A percentile compares a stretch with the other conserved stretches of the same genome.
These are phyloP conservation scores for Yasuhikotakia modesta DNA, from an alignment of 2,797 vertebrate species.

Conservation along the genomic window DNA sequence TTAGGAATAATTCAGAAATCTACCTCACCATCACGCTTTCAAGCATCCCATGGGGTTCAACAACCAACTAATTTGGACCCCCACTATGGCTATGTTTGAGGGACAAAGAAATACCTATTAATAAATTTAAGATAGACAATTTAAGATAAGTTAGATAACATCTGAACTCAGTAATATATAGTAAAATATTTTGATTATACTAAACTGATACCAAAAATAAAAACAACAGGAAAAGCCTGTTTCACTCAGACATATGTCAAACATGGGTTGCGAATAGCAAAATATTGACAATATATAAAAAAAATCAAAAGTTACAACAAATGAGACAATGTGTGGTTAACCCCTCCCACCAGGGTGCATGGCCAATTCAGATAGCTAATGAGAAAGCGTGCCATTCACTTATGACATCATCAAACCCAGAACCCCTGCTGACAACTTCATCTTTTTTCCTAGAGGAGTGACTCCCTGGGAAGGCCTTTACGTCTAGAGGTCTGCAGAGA, in stretches of 20 bases:
- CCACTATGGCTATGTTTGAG: no score
- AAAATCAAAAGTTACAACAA: neutral
- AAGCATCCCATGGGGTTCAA: no score
- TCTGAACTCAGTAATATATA: no score
- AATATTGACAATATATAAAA: neutral
- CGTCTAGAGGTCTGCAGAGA: constrained; percentile 33
- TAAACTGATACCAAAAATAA: neutral
- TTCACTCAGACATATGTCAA: no score
- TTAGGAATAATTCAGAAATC: neutral
- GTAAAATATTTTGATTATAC: neutral
- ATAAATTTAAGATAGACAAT: no score
- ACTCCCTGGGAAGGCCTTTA: constrained; percentile 53
- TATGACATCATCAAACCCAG: constrained; percentile 43
- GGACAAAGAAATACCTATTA: no score
- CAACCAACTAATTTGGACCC: no score
- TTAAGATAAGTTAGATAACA: no score
- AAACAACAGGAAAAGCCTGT: no score
- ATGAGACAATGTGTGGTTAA: neutral
- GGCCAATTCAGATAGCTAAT: neutral
- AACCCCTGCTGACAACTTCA: constrained; percentile 52
- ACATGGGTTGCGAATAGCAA: no score
- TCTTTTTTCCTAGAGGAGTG: constrained; percentile 32
- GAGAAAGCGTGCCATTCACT: neutral
- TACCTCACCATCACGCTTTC: no score
- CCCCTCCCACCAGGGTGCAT: neutral